Base-by-base conservation (phyloP, 2,888 invertebrate species). In the Cremastobaeus sp. region DNA sequence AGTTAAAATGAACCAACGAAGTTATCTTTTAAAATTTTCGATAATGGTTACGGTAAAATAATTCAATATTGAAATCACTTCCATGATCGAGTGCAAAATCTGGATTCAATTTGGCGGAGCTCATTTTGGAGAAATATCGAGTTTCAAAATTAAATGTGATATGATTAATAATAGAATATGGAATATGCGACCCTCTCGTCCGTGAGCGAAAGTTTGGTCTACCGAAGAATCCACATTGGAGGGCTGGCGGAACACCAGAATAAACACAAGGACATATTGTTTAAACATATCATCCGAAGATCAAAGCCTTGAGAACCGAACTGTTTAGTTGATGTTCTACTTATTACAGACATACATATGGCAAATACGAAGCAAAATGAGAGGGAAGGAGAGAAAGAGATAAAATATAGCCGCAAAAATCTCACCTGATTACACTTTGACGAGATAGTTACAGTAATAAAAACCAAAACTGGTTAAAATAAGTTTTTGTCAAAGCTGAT, bases 201-300 rank as follows among this genome's bases (percentile, higher is more conserved):
- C 8, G 18, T 11, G 21, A 59, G 43, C 25, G 30, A 30, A 34
- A 57, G 48, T 59, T 55, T 55, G 55, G 54, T 54, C 55, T 43
- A 18, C 41, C 47, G 32, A 21, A 65, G 66, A 35, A 65, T 54
- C 60, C 25, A 41, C 45, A 57, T 32, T 18, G 45, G 35, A 52
- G 60, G 39, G 60, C 45, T 60, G 69, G 52, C 59, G 78, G 73
- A 78, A 79, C 76, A 77, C 75, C 77, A 77, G 74, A 78, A 76
- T 78, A 79, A 80, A 81, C 80, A 81, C 76, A 76, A 76, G 78
- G 74, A 78, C 78, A 78, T 77, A 80, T 81, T 81, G 79, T 79
- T 80, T 80, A 78, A 79, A 80, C 77, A 80, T 80, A 81, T 81
- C 79, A 76, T 74, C 76, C 62, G 48, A 60, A 79, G 81, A 81